Percentiles rank a stretch among this genome's conserved stretches.
Conservation (phyloP, 1,140 invertebrate species). For the Eufriesea mexicana region DNA sequence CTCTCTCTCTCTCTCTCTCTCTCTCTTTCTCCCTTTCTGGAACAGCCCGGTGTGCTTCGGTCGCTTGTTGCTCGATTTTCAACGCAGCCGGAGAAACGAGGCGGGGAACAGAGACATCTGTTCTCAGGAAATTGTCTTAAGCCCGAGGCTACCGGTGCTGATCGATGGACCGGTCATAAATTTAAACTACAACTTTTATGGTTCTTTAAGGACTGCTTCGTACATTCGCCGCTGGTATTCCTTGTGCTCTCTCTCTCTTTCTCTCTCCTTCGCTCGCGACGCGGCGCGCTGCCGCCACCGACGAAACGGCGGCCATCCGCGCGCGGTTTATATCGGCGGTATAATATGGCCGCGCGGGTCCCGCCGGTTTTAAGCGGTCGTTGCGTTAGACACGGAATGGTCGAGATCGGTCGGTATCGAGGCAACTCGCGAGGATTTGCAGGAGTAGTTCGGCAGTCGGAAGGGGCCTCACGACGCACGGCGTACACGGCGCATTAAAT, state of each 20-base stretch:
- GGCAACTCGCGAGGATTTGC: neutral
- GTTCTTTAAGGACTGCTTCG: slow-evolving; percentile 26
- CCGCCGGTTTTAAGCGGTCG: no score
- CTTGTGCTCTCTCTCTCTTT: no score
- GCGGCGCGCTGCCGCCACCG: no score
- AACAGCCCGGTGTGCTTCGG: no score
- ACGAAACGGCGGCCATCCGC: no score
- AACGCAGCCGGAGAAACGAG: neutral
- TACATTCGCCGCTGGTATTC: slow-evolving; percentile 3
- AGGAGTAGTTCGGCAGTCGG: no score
- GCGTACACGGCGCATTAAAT: slow-evolving; percentile 35
- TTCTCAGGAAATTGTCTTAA: slow-evolving; percentile 38
- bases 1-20: no score
- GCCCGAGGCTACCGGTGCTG: slow-evolving; percentile 28
- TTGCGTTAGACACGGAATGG: no score
- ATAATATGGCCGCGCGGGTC: no score
- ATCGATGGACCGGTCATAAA: slow-evolving; percentile 45
- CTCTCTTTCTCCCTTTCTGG: no score
- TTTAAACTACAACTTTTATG: slow-evolving; percentile 41
- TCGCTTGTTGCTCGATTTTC: slow-evolving; percentile 23
- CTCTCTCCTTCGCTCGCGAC: neutral
- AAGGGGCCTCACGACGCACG: neutral
- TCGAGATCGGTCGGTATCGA: no score
- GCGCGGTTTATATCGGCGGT: neutral
- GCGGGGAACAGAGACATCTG: slow-evolving; percentile 41